Evolutionary conservation across 2,797 vertebrate genomes (phyloP).

Genomic region (Bucorvus abyssinicus): DNA sequence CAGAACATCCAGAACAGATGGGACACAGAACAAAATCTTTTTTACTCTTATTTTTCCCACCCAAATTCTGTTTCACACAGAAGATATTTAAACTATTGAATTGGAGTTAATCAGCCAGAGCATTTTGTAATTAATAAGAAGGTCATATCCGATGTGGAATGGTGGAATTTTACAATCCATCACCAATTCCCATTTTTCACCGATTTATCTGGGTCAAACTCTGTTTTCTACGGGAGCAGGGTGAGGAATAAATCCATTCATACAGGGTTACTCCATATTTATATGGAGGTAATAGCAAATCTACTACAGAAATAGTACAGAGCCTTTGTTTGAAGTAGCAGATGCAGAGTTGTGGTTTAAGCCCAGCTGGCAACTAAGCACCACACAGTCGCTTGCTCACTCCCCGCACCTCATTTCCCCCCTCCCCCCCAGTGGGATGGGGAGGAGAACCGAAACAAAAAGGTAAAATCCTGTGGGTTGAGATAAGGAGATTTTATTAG

Average conservation of each 20-base stretch:
- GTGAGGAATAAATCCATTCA: background rate
- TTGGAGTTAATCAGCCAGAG: background rate
- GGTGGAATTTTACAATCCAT: conserved; percentile 26
- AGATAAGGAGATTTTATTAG: no score
- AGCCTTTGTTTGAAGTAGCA: background rate
- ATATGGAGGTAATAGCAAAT: no score
- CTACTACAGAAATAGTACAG: background rate
- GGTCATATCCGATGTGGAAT: background rate
- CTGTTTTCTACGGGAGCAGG: background rate
- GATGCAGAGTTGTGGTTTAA: background rate
- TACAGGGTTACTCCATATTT: background rate
- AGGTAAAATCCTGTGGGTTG: no score
- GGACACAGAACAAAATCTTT: background rate
- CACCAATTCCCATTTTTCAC: conserved; percentile 42
- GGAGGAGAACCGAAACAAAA: no score
- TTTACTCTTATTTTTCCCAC: background rate
- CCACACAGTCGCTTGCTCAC: no score
- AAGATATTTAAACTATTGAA: conserved; percentile 33
- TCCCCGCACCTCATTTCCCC: no score
- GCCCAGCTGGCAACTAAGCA: background rate
- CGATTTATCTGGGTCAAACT: background rate
- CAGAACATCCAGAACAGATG: background rate
- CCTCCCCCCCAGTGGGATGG: no score
- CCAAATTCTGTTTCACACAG: background rate
- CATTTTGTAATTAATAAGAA: conserved; percentile 51